phyloP scores from a whole-genome alignment of 2,113 vertebrate species.

The Chionodraco myersi region DNA sequence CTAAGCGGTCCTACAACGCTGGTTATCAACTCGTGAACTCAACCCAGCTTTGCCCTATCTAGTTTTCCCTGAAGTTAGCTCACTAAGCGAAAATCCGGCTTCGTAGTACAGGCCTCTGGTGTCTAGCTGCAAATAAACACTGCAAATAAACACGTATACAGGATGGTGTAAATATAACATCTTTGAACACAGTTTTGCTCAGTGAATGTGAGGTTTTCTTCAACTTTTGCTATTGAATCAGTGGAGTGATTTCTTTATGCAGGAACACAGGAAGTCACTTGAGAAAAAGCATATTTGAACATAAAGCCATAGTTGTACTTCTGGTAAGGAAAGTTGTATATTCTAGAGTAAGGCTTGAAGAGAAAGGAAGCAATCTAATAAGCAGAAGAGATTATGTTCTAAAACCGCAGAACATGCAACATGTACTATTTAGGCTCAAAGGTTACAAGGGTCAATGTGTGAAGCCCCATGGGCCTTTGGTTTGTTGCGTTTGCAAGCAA shows the following conservation, averaged over 20 bases:
- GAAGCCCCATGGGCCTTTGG: neutral
- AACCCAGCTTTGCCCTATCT: too few species aligned
- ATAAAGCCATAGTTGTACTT: neutral
- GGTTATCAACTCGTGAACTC: too few species aligned
- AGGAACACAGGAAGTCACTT: neutral
- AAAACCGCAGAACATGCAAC: neutral
- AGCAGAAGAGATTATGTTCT: neutral
- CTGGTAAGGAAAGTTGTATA: neutral
- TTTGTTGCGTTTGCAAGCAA: constrained; percentile 4
- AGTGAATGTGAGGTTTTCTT: neutral
- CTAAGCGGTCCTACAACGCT: too few species aligned
- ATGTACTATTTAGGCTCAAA: neutral
- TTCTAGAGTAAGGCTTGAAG: neutral
- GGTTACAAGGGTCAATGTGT: neutral
- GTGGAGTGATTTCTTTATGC: neutral
- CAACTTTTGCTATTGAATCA: neutral
- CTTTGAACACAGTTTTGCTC: neutral
- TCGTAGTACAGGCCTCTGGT: too few species aligned
- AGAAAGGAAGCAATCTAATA: neutral
- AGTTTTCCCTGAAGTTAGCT: too few species aligned
- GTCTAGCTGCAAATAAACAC: neutral
- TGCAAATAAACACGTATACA: neutral
- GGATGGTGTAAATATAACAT: neutral
- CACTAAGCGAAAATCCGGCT: too few species aligned
- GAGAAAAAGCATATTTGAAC: neutral